Evolutionary conservation across 2,797 vertebrate species (phyloP).

Genomic region (Vespertilio murinus): DNA sequence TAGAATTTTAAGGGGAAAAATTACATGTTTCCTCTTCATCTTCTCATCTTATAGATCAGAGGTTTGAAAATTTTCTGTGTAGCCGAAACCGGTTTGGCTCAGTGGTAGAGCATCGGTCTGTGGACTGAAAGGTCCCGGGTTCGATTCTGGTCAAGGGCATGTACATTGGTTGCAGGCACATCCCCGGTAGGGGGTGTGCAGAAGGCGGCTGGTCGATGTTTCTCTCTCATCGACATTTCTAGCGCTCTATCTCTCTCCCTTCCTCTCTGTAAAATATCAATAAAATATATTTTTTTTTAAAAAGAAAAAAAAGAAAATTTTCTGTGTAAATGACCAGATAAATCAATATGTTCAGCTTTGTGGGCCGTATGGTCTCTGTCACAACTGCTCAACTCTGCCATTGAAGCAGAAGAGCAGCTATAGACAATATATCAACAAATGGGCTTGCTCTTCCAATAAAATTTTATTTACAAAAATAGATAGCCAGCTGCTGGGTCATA

Average conservation of each 20-base stretch:
- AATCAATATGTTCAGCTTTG: not conserved
- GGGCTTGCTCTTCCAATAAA: not conserved
- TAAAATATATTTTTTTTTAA: too few species aligned
- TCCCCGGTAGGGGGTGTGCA: too few species aligned
- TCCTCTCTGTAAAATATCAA: too few species aligned
- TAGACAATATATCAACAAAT: not conserved
- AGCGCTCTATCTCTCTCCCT: too few species aligned
- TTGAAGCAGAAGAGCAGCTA: not conserved
- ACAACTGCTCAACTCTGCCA: not conserved
- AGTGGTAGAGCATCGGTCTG: too few species aligned
- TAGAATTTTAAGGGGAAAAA: conserved; percentile 18
- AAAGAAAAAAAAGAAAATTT: too few species aligned
- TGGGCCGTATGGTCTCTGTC: not conserved
- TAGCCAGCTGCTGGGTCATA: not conserved
- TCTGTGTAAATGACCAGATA: not conserved
- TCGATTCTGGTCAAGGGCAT: too few species aligned
- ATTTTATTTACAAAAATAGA: conserved; percentile 8
- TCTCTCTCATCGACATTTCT: too few species aligned
- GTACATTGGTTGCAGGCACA: too few species aligned
- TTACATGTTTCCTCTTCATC: not conserved
- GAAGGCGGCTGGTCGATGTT: too few species aligned
- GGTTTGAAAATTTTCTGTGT: not conserved
- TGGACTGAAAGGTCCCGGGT: too few species aligned
- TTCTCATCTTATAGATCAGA: not conserved
- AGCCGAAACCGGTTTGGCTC: too few species aligned